Conservation (phyloP, 2,797 vertebrate genomes). For the Sebastes kiyomatsui region DNA sequence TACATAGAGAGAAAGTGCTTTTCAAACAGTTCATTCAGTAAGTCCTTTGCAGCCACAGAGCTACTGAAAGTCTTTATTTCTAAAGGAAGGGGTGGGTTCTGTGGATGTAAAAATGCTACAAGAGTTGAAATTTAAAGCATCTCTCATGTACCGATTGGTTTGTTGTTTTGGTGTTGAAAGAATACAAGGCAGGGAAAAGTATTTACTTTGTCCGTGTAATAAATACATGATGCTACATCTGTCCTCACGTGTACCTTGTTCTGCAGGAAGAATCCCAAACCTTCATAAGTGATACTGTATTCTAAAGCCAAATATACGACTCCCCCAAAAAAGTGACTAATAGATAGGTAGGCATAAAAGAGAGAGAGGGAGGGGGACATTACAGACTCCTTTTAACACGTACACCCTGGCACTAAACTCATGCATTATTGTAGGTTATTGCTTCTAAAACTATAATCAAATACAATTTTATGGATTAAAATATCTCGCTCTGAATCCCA, state of each 20-base stretch:
- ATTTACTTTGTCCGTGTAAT: not conserved
- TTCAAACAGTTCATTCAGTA: slow-evolving; percentile 53
- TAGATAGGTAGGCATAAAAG: slow-evolving; percentile 8
- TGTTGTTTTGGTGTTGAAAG: slow-evolving; percentile 30
- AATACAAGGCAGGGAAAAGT: slow-evolving; percentile 13
- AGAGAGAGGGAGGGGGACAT: slow-evolving; percentile 9
- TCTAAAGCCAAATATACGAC: slow-evolving; percentile 41
- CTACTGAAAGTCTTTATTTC: slow-evolving; percentile 36
- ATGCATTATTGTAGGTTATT: slow-evolving; percentile 92
- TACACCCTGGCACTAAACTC: slow-evolving; percentile 85
- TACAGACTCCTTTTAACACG: slow-evolving; percentile 62
- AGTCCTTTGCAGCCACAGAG: slow-evolving; percentile 56
- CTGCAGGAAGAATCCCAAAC: slow-evolving; percentile 29
- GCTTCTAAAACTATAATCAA: slow-evolving; percentile 92
- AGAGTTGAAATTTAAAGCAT: slow-evolving; percentile 38
- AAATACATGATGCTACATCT: slow-evolving; percentile 41
- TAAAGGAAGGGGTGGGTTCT: not conserved
- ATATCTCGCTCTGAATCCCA: slow-evolving; percentile 87
- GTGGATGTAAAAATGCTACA: slow-evolving; percentile 60
- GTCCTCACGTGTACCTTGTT: slow-evolving; percentile 1
- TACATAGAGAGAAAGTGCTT: slow-evolving; percentile 71
- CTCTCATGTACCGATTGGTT: slow-evolving; percentile 28
- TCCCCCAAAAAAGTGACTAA: slow-evolving; percentile 43
- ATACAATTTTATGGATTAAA: slow-evolving; percentile 94
- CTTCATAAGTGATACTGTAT: slow-evolving; percentile 21